Percentiles rank a stretch among this genome's conserved stretches.
Evolutionary conservation across 2,797 vertebrate genomes (phyloP).

Genomic region (Enteromius paludinosus): DNA sequence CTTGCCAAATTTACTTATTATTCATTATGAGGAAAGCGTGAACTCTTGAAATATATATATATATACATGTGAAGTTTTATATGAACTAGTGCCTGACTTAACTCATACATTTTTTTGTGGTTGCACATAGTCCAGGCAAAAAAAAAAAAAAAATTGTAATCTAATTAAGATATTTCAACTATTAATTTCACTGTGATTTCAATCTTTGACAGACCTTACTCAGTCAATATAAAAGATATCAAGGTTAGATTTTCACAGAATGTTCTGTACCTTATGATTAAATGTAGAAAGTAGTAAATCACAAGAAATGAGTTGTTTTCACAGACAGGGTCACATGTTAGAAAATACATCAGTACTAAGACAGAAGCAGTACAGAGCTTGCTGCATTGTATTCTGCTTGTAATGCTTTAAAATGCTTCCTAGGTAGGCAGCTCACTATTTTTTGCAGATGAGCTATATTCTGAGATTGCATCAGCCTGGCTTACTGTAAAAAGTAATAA

Average conservation of each 20-base stretch:
- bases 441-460: background rate
- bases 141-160: background rate
- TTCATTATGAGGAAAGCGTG: no score
- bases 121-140: background rate
- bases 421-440: background rate
- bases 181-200: no score
- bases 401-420: conserved; percentile 10
- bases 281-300: no score
- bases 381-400: background rate
- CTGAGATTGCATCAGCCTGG: background rate
- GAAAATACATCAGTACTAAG: background rate
- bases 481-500: background rate
- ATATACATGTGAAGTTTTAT: background rate
- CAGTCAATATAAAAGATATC: no score
- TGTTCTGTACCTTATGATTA: no score
- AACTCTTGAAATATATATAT: no score
- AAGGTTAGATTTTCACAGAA: no score
- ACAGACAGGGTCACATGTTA: no score
- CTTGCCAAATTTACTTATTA: no score
- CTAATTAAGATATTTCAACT: no score
- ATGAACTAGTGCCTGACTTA: background rate
- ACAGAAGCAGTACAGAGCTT: background rate
- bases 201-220: no score
- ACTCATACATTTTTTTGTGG: background rate
- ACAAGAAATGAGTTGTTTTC: no score